Base-by-base conservation (phyloP, 2,797 vertebrate species). In the Phoebastria nigripes region DNA sequence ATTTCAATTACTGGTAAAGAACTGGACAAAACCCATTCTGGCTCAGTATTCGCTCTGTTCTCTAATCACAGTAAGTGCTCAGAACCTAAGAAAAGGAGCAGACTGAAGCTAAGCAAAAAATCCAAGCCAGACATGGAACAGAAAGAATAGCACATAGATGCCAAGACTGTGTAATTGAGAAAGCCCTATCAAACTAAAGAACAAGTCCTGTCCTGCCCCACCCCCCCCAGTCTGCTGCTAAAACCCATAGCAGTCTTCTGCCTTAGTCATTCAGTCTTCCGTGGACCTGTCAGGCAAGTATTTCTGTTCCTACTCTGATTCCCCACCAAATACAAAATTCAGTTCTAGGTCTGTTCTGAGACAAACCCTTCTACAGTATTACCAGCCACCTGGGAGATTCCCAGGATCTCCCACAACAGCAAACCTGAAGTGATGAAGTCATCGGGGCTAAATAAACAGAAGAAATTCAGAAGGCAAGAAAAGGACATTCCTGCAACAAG, bases 41-140 rank as follows among this genome's bases (percentile, higher is more conserved):
- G 91, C 63, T 61, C 37, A 82, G 58, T 7, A 65, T 59, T 59
- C 59, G 55, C 59, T 61, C 87, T 56, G 1, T 47, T 49, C 17
- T 74, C 56, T 91, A 90, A 96, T 94, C 74, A 82, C 52, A 59
- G 16, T 79, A 77, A 94, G 90, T 91, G 88, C 86, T 93, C 82
- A 89, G 69, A 73, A 41, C 39, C 56, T 41, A 42, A 82, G 67
- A 42, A 72, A 89, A 73, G 71, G 19, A 85, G 41, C 8, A 87
- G 88, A 80, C 67, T 51, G 49, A 65, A 91, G 59, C 47, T 74
- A 92, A 90, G 87, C 92, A 93, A 87, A 93, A 93, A 58, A 58
- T 63, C 29, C 44, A 82, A 90, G 88, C 78, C 81, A 93, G 70
- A 46, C 41, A 22, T 2, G 33, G 83, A 83, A 71, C 21, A 70